Base-by-base conservation (phyloP, 2,888 invertebrate genomes). In the Tetramorium bicarinatum region DNA sequence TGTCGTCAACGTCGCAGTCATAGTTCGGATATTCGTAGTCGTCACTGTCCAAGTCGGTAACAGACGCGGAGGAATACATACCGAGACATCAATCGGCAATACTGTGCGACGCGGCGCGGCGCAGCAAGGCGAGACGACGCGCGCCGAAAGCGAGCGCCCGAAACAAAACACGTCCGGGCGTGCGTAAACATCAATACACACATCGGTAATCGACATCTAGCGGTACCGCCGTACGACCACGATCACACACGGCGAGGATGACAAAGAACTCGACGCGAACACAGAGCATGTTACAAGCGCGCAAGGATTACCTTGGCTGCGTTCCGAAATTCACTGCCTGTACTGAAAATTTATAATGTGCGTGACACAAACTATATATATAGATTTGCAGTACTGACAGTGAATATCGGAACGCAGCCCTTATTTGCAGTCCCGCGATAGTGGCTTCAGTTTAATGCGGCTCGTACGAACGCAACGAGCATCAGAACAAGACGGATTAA, bases 151-250 rank as follows among this genome's bases (percentile, higher is more conserved):
- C 47, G 18, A 64, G 18, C 49, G 52, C 9, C 21, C 2, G 15
- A 54, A 76, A 76, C 76, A 49, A 49, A 62, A 76, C 21, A 62
- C 25, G 13, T 11, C 15, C 21, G 25, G 44, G 0, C 66, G 15
- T 44, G 9, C 9, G n/a, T 47, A 47, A 3, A 47, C 29, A 13
- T 21, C 11, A 7, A 41, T n/a, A 1, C 25, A 59, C 7, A 13
- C 25, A 59, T 47, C n/a, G 0, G 34, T 76, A 34, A 52, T 66
- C 38, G 52, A 66, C 34, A 52, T 61, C n/a, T 61, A 61, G 61
- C 29, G 74, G 59, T 59, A n/a, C 2, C 15, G 47, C 29, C 29
- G 29, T 29, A 29, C 29, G 29, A 29, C 29, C 2, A 2, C 29
- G 29, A 2, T 29, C 29, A 29, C 29, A 29, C 25, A 29, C 29